Evolutionary conservation across 2,797 vertebrate genomes (phyloP).

Genomic region (Aselliscus stoliczkanus): DNA sequence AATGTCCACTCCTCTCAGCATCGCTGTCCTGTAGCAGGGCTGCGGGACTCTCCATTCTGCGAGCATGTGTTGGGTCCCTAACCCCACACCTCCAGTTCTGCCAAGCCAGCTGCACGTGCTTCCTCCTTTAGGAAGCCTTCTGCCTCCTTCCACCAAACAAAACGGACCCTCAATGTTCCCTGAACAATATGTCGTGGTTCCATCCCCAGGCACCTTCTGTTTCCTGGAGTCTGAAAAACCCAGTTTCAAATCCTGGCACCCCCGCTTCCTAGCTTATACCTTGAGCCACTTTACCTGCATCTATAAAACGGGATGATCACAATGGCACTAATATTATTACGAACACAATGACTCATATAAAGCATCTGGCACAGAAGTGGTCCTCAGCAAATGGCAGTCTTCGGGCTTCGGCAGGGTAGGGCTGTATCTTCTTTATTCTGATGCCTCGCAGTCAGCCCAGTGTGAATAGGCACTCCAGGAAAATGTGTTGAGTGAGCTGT

Average conservation of each 20-base stretch:
- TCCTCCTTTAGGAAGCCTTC: background rate
- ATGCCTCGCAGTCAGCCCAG: background rate
- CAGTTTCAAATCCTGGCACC: background rate
- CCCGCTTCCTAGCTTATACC: background rate
- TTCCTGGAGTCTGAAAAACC: background rate
- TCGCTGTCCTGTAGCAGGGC: background rate
- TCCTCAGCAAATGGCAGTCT: background rate
- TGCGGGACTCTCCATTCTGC: background rate
- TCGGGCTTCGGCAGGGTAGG: background rate
- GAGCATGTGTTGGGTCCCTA: too few species aligned
- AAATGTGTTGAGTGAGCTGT: background rate
- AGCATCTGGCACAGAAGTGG: background rate
- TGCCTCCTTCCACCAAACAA: background rate
- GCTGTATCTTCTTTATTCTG: background rate
- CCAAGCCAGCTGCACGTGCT: background rate
- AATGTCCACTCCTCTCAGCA: background rate
- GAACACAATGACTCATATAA: background rate
- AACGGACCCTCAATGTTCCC: background rate
- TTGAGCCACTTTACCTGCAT: background rate
- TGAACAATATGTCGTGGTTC: background rate
- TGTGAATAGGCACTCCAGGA: background rate
- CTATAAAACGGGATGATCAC: background rate
- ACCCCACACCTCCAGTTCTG: background rate
- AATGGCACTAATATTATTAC: background rate
- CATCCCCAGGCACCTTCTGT: background rate